Conservation (phyloP, 2,888 invertebrate genomes). For the Bimastos eiseni region DNA sequence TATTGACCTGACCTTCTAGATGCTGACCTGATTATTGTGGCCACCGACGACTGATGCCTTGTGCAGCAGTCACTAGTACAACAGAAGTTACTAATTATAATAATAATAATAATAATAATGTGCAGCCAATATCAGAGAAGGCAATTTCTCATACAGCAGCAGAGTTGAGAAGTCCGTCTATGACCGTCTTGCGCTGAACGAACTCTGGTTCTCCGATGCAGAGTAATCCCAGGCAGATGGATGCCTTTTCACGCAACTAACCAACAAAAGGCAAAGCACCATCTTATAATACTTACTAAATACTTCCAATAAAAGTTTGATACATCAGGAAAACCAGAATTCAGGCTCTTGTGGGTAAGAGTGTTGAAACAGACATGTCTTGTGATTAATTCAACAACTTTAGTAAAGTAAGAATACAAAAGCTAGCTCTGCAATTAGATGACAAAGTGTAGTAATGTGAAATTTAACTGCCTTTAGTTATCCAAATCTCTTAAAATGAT, state of each 20-base stretch:
- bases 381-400: not conserved
- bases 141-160: slow-evolving; percentile 72
- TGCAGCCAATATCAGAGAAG: not conserved
- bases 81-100: too few species aligned
- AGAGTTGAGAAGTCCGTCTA: slow-evolving; percentile 76
- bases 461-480: too few species aligned
- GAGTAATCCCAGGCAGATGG: slow-evolving; percentile 76
- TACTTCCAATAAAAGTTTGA: not conserved
- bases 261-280: not conserved
- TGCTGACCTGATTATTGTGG: too few species aligned
- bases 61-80: too few species aligned
- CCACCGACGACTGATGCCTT: too few species aligned
- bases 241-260: slow-evolving; percentile 70
- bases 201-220: slow-evolving; percentile 79
- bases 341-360: not conserved
- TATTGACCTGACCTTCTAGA: too few species aligned
- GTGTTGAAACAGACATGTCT: not conserved
- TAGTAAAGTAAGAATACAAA: not conserved
- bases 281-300: not conserved
- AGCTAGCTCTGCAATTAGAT: too few species aligned
- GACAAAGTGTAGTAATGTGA: too few species aligned
- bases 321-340: not conserved
- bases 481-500: too few species aligned
- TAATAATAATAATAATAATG: too few species aligned
- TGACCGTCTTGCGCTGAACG: slow-evolving; percentile 73